These are phyloP conservation scores for Brienomyrus longianalis DNA, from an alignment of 2,113 vertebrate genomes.

Conservation along the genomic window DNA sequence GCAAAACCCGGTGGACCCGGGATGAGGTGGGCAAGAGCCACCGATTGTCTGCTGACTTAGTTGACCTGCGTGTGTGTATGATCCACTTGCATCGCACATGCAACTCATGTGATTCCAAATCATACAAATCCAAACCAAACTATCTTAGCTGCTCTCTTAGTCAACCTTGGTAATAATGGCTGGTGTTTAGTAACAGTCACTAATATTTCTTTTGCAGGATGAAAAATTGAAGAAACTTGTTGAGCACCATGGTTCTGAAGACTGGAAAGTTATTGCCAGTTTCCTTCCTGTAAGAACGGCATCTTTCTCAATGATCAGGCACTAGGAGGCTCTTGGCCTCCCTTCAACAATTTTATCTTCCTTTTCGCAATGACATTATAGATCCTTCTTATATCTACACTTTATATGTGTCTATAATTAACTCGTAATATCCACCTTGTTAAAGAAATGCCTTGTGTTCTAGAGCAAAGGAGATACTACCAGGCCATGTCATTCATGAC, in stretches of 20 bases:
- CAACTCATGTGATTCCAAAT: neutral
- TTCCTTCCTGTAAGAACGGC: slow-evolving; percentile 80
- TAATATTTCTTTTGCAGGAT: slow-evolving; percentile 65
- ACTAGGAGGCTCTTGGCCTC: neutral
- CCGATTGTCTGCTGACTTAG: neutral
- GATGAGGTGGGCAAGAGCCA: slow-evolving; percentile 76
- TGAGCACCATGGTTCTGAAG: slow-evolving; percentile 91
- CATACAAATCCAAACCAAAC: neutral
- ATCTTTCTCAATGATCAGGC: slow-evolving; percentile 21
- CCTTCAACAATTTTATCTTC: neutral
- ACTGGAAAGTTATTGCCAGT: slow-evolving; percentile 96
- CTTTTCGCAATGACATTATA: neutral
- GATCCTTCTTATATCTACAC: neutral
- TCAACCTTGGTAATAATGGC: slow-evolving; percentile 13
- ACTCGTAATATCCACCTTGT: neutral
- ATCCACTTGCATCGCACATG: neutral
- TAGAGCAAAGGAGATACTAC: neutral
- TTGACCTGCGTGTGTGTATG: neutral
- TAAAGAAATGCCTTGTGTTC: neutral
- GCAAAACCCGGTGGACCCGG: slow-evolving; percentile 95
- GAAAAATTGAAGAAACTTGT: slow-evolving; percentile 95
- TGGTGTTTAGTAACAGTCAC: slow-evolving; percentile 19
- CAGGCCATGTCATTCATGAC: neutral
- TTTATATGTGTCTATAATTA: neutral
- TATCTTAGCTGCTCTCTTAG: neutral